Base-by-base conservation (phyloP, 1,140 invertebrate genomes). In the Drosophila athabasca region DNA sequence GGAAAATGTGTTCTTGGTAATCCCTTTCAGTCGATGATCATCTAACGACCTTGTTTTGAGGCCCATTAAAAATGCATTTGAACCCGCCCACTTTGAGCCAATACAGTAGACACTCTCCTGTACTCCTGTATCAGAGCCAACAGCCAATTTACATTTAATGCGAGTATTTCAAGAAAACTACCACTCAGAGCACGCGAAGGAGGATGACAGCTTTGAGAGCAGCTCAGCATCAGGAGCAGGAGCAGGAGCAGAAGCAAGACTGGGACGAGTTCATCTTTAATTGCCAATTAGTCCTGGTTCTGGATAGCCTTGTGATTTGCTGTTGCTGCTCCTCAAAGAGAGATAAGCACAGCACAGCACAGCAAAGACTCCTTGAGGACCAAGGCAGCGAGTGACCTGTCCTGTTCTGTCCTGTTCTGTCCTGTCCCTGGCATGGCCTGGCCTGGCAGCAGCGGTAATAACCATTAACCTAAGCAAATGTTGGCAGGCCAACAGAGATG, bases 401-500 rank as follows among this genome's bases (percentile, higher is more conserved):
- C 49, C 44, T n/a, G 15, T 7, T 6, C 7, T 3, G 49, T 29
- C 55, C 29, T 8, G 29, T 52, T 3, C 66, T 31, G 26, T 7
- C 26, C 44, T 6, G 15, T 7, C 6, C 7, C 24, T 24, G 22
- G 22, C 22, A 2, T 24, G 22, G 22, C 22, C 22, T 24, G 24
- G 24, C 66, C 67, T 49, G 50, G 50, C 66, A 57, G 46, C 66
- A 68, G 53, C 66, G 66, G 67, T 69, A 69, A 69, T 69, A 69
- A 69, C 75, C 72, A 75, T 78, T 69, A 69, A 78, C 81, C 81
- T 84, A 85, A 84, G 82, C 81, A 84, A 84, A 84, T 84, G 82
- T 84, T 84, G 83, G 74, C 79, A 15, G 48, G 70, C 71, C 70
- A 65, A 45, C 31, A 60, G 55, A 81, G 66, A 66, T 64, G 54